Conservation (phyloP, 2,113 vertebrate species). For the Laterallus jamaicensis region DNA sequence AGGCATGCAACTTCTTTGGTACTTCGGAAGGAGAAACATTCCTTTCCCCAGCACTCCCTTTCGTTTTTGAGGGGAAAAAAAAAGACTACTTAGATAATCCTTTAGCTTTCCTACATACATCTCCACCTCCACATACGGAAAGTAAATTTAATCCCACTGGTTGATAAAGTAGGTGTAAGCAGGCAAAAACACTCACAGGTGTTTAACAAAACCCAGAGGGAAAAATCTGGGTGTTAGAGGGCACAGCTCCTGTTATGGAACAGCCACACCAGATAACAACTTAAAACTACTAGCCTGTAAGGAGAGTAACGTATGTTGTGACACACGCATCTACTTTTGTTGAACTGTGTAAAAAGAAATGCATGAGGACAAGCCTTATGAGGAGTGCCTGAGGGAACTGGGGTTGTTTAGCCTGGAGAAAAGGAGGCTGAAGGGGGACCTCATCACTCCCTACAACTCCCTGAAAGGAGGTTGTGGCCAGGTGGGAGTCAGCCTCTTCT, state of each 20-base stretch:
- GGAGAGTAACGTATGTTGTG: rapidly evolving
- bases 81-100: neutral
- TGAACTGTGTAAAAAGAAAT: neutral
- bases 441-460: too few species aligned
- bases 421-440: neutral
- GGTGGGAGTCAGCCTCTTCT: neutral
- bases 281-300: too few species aligned
- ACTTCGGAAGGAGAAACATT: rapidly evolving
- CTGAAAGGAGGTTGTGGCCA: neutral
- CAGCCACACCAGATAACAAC: too few species aligned
- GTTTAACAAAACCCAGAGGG: neutral
- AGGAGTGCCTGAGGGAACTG: neutral
- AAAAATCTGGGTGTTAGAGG: too few species aligned
- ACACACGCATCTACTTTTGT: neutral
- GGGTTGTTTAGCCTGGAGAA: neutral
- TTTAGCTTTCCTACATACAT: neutral
- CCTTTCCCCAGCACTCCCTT: neutral
- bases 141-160: neutral
- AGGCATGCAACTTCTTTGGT: too few species aligned
- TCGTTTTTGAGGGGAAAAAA: neutral
- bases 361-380: neutral
- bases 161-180: too few species aligned
- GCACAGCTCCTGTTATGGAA: rapidly evolving
- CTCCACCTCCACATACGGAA: neutral
- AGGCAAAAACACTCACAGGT: neutral